Base-by-base conservation (phyloP, 2,113 vertebrate species). In the Podarcis muralis region DNA sequence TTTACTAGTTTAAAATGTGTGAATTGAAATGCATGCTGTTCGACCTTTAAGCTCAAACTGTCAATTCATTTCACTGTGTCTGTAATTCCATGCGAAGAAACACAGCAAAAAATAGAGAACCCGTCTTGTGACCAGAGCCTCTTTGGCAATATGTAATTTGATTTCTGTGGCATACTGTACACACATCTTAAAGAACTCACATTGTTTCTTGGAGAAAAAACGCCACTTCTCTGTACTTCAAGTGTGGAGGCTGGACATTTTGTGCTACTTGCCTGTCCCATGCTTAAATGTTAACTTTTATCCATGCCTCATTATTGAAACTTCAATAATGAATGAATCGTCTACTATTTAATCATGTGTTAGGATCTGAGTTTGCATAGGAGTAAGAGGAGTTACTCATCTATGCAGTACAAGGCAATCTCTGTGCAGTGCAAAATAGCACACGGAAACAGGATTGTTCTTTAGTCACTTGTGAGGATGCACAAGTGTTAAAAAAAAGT, bases 71-170 rank as follows among this genome's bases (percentile, higher is more conserved):
- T 86, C 87, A 69, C 0, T 0, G 16, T 11, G 1, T 1, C 30
- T 5, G 5, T 43, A 59, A 83, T 84, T 86, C 65, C 68, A 32
- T 3, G 78, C 13, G 43, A 57, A 81, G 5, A 37, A 65, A 16
- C 0, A 27, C 5, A 43, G 72, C n/a, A 85, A 1, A 20, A 37
- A 1, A 48, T 1, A 75, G 35, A 35, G 82, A 2, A 0, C 6
- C 0, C 0, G 0, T 0, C 0, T 0, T 0, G 0, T 1, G 12
- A 84, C 72, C 78, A 23, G 27, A 84, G 62, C 78, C 16, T n/a
- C 71, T 40, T 62, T 72, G 81, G 78, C 48, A 80, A 78, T 83
- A 40, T 59, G 25, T 9, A 0, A 48, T 5, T 83, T 77, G 74
- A 7, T 2, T 66, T 89, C 72, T 89, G 84, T 89, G 84, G 83